These are phyloP conservation scores for Amblyteles armatorius DNA, from an alignment of 2,888 invertebrate species.

Conservation along the genomic window DNA sequence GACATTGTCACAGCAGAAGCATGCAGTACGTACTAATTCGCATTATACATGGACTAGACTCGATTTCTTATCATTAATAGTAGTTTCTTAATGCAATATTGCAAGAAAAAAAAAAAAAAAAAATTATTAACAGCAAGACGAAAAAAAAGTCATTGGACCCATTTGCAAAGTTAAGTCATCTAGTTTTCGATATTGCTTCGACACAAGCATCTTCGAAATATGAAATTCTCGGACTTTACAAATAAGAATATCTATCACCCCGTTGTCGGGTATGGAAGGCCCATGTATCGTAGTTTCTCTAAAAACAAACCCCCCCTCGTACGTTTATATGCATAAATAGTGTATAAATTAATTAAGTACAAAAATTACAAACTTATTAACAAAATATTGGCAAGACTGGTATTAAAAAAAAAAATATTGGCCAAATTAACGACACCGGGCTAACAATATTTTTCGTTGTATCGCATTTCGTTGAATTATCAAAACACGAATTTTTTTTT, in stretches of 20 bases:
- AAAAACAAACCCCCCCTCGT: constrained; percentile 71
- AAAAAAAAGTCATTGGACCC: constrained; percentile 68
- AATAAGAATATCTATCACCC: constrained; percentile 71
- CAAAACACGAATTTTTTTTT: neutral
- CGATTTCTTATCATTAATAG: constrained; percentile 83
- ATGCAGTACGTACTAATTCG: constrained; percentile 79
- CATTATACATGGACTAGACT: constrained; percentile 84
- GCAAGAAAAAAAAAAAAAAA: constrained; percentile 75
- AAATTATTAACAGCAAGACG: constrained; percentile 58
- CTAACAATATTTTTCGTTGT: constrained; percentile 56
- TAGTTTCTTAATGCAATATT: constrained; percentile 79
- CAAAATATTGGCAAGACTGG: constrained; percentile 84
- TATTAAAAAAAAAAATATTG: constrained; percentile 13
- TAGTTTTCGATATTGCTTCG: constrained; percentile 3
- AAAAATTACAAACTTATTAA: constrained; percentile 84
- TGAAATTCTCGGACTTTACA: constrained; percentile 72
- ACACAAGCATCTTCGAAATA: constrained; percentile 19
- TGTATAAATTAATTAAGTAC: constrained; percentile 84
- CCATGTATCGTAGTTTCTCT: constrained; percentile 76
- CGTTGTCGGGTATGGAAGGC: constrained; percentile 79
- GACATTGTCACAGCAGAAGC: constrained; percentile 80
- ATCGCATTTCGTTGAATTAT: neutral
- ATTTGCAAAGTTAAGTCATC: constrained; percentile 72
- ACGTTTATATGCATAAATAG: constrained; percentile 80
- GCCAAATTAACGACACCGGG: constrained; percentile 64